Percentiles rank a stretch among this genome's conserved stretches.
Conservation (phyloP, 2,113 vertebrate species). For the Siniperca chuatsi region DNA sequence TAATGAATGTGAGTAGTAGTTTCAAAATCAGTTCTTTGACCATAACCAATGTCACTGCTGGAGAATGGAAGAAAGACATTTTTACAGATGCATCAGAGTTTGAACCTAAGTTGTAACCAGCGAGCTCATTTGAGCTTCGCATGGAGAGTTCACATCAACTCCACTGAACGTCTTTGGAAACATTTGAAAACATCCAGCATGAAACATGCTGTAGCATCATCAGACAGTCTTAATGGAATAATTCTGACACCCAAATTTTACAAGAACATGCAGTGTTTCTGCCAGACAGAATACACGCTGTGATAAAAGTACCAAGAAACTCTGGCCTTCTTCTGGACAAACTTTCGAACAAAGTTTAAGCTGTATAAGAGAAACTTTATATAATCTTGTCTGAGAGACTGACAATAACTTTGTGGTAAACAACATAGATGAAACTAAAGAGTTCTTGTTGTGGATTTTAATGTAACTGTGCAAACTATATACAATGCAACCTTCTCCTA, state of each 20-base stretch:
- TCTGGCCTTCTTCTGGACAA: background rate
- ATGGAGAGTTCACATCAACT: background rate
- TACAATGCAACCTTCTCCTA: conserved; percentile 46
- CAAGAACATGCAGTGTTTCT: background rate
- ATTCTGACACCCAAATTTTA: background rate
- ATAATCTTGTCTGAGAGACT: background rate
- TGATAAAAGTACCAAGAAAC: background rate
- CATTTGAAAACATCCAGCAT: background rate
- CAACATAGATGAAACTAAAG: conserved; percentile 4
- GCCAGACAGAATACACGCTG: background rate
- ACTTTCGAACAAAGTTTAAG: background rate
- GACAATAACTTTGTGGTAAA: conserved; percentile 2
- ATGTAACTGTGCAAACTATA: conserved; percentile 37
- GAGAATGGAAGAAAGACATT: background rate
- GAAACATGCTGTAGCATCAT: background rate
- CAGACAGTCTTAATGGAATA: background rate
- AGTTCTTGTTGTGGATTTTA: conserved; percentile 13
- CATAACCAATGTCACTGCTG: background rate
- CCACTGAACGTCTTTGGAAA: background rate
- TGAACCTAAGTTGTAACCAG: background rate
- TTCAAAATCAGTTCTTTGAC: background rate
- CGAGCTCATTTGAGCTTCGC: background rate
- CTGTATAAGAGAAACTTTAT: background rate
- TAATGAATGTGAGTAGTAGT: background rate
- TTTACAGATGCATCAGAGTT: background rate